Evolutionary conservation across 2,888 invertebrate species (phyloP).

Genomic region (Melanchra persicariae): DNA sequence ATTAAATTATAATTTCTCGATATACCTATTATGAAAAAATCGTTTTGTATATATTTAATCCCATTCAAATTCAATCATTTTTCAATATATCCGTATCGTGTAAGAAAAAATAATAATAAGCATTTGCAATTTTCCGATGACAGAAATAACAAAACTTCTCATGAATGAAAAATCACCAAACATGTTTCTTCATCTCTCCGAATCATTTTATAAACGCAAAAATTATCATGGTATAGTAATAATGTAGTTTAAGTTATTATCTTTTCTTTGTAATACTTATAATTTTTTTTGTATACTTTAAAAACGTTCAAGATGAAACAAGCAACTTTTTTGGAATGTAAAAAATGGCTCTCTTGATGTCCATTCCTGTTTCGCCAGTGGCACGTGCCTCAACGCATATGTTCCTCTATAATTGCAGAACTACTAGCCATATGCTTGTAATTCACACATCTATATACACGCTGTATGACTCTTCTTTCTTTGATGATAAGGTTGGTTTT

Average conservation of each 20-base stretch:
- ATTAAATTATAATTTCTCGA: no score
- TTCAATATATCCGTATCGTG: no score
- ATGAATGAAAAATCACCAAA: background rate
- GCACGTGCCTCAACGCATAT: constrained; percentile 80
- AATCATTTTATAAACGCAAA: background rate
- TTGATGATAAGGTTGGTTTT: constrained; percentile 13
- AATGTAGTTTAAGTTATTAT: no score
- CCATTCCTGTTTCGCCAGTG: constrained; percentile 64
- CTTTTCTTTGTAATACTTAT: no score
- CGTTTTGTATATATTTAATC: no score
- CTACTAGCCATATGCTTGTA: constrained; percentile 73
- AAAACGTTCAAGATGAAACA: constrained; percentile 15
- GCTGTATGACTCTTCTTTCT: background rate
- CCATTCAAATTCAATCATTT: no score
- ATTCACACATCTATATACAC: constrained; percentile 29
- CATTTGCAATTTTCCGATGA: no score
- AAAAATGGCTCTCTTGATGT: constrained; percentile 36
- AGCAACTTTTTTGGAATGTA: constrained; percentile 29
- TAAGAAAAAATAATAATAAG: no score
- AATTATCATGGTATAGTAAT: no score
- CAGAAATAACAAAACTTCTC: background rate
- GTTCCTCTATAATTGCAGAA: constrained; percentile 76
- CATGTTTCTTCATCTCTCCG: background rate
- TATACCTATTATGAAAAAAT: no score
- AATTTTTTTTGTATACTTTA: constrained; percentile 15